Evolutionary conservation across 2,797 vertebrate genomes (phyloP).

Genomic region (Falco novaeseelandiae): DNA sequence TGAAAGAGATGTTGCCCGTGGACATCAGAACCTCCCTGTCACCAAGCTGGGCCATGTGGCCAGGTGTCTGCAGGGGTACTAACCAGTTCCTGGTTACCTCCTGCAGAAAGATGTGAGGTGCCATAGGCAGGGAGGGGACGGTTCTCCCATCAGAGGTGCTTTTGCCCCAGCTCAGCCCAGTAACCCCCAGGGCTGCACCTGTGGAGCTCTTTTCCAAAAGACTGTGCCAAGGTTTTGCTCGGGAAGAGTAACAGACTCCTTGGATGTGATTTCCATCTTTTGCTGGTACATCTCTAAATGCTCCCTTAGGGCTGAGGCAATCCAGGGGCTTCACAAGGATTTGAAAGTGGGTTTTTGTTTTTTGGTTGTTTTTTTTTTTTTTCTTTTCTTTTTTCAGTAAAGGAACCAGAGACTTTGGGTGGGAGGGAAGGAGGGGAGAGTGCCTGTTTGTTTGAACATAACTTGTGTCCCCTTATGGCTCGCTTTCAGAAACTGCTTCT

Average conservation of each 20-base stretch:
- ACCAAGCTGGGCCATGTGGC: background rate
- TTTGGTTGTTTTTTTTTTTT: no score
- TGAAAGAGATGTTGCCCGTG: background rate
- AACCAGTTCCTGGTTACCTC: background rate
- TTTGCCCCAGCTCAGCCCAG: background rate
- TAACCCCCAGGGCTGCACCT: accelerated
- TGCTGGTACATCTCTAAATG: accelerated
- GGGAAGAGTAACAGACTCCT: accelerated
- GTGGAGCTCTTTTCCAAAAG: background rate
- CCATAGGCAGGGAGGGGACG: no score
- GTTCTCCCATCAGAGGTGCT: no score
- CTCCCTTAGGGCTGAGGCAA: background rate
- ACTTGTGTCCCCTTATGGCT: background rate
- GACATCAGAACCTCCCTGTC: background rate
- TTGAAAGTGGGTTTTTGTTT: background rate
- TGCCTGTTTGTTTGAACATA: background rate
- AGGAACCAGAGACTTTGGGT: no score
- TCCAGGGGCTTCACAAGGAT: background rate
- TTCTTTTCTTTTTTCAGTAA: background rate
- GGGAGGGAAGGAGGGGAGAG: background rate
- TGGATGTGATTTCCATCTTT: background rate
- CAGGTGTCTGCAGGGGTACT: background rate
- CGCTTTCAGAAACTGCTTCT: background rate
- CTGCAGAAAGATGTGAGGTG: background rate
- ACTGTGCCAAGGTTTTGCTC: background rate